phyloP scores from a whole-genome alignment of 2,113 vertebrate species.

The Phalacrocorax brasilianus region DNA sequence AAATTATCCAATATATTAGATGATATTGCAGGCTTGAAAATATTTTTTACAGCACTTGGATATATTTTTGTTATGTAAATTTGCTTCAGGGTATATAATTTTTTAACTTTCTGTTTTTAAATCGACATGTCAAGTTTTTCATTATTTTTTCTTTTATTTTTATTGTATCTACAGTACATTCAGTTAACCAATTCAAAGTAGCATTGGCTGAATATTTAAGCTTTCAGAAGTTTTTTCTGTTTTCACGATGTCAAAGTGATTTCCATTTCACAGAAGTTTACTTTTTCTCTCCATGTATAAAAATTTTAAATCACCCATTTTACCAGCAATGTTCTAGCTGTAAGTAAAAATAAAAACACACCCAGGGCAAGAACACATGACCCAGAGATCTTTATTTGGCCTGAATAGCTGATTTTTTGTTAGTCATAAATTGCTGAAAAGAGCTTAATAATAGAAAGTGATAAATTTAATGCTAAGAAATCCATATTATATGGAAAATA shows the following conservation, averaged over 20 bases:
- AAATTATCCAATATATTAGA: neutral
- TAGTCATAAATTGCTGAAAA: neutral
- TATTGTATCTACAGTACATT: neutral
- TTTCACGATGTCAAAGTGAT: neutral
- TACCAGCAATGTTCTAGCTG: neutral
- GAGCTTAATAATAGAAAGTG: neutral
- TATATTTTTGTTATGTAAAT: neutral
- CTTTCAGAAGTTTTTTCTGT: neutral
- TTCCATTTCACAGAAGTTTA: neutral
- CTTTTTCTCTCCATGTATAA: neutral
- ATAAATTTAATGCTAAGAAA: neutral
- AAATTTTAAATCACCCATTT: neutral
- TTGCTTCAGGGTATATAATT: neutral
- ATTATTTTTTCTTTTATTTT: neutral
- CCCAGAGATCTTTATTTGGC: neutral
- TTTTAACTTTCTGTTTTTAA: neutral
- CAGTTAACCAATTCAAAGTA: neutral
- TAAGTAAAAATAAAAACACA: neutral
- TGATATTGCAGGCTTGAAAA: neutral
- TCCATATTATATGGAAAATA: neutral
- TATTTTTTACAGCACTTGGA: neutral
- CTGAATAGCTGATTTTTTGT: neutral
- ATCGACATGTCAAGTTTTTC: neutral
- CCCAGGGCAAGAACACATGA: neutral
- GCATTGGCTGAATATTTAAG: neutral